These are phyloP conservation scores for Tipula unca DNA, from an alignment of 2,888 invertebrate species.

Conservation along the genomic window DNA sequence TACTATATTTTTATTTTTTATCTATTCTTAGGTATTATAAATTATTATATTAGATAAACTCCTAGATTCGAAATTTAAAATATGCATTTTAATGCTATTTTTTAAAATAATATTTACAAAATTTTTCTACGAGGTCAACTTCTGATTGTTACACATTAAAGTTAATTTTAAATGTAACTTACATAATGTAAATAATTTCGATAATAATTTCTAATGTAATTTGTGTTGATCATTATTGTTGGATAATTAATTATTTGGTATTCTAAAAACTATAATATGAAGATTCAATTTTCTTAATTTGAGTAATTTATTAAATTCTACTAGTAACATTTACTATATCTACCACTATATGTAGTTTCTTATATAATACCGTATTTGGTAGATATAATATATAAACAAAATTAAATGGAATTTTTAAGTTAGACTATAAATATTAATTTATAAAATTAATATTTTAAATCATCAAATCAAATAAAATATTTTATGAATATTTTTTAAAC, in stretches of 20 bases:
- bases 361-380: background rate
- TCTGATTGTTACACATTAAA: background rate
- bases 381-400: background rate
- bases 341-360: background rate
- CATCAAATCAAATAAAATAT: background rate
- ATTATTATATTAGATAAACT: background rate
- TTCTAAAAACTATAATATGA: background rate
- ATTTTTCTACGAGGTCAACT: background rate
- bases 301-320: background rate
- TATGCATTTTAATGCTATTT: background rate
- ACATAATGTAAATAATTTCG: background rate
- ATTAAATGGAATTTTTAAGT: background rate
- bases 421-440: background rate
- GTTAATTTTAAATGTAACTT: background rate
- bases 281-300: background rate
- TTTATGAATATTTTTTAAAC: background rate
- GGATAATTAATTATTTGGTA: background rate
- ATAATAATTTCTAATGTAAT: background rate
- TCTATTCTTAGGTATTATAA: constrained; percentile 14
- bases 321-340: background rate
- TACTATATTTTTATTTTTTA: background rate
- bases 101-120: constrained; percentile 9
- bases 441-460: background rate
- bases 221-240: background rate
- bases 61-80: background rate